Evolutionary conservation across 1,140 invertebrate species (phyloP).

Genomic region (Conopomorpha cramerella): DNA sequence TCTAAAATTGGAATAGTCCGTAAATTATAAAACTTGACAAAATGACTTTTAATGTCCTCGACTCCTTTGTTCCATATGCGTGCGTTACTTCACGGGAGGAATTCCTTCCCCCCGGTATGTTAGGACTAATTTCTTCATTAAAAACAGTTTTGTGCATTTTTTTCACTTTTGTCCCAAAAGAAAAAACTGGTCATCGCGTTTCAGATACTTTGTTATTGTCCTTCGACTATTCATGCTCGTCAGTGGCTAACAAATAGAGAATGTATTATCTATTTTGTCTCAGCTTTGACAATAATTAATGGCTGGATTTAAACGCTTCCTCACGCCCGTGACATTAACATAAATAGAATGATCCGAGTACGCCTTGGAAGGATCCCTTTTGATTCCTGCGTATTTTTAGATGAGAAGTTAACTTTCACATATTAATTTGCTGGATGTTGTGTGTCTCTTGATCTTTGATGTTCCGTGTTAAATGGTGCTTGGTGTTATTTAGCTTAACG

Average conservation of each 20-base stretch:
- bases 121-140: slow-evolving; percentile 48
- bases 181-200: too few species aligned
- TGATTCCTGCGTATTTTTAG: slow-evolving; percentile 55
- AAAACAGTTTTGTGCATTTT: too few species aligned
- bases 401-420: slow-evolving; percentile 41
- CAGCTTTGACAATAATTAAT: slow-evolving; percentile 58
- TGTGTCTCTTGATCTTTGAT: slow-evolving; percentile 42
- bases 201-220: too few species aligned
- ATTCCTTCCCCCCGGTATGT: too few species aligned
- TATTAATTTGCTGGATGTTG: slow-evolving; percentile 50
- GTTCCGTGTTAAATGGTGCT: slow-evolving; percentile 47
- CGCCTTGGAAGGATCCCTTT: slow-evolving; percentile 34
- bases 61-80: slow-evolving; percentile 26
- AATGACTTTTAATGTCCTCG: slow-evolving; percentile 49
- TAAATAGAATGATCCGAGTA: slow-evolving; percentile 58
- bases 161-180: too few species aligned
- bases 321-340: slow-evolving; percentile 58
- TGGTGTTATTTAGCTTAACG: slow-evolving; percentile 43
- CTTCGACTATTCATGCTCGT: too few species aligned
- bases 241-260: slow-evolving; percentile 47
- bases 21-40: slow-evolving; percentile 52
- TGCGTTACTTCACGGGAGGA: slow-evolving; percentile 29
- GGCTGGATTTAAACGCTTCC: slow-evolving; percentile 60
- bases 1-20: slow-evolving; percentile 18
- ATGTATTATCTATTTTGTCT: slow-evolving; percentile 58